Evolutionary conservation across 2,888 invertebrate species (phyloP).

Genomic region (Xestia sexstrigata): DNA sequence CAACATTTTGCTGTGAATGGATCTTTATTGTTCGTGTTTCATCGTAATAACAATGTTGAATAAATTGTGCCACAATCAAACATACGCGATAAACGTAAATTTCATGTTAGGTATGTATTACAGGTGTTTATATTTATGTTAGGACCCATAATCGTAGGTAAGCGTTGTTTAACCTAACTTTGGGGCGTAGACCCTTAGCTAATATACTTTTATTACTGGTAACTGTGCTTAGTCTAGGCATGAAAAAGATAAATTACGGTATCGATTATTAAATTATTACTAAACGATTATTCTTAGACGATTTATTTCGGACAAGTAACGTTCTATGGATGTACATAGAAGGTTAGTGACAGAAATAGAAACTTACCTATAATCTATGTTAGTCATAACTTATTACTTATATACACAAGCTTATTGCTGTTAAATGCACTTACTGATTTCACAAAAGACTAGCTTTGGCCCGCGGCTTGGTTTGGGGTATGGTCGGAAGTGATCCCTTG

Average conservation of each 20-base stretch:
- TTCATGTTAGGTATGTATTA: slow-evolving; percentile 44
- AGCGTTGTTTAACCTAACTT: slow-evolving; percentile 23
- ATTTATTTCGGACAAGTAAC: not conserved
- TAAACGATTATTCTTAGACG: not conserved
- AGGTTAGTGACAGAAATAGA: not conserved
- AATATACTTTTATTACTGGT: slow-evolving; percentile 8
- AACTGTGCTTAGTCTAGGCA: not conserved
- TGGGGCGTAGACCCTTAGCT: slow-evolving; percentile 10
- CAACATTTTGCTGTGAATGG: slow-evolving; percentile 73
- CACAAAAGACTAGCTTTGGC: not conserved
- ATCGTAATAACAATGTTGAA: slow-evolving; percentile 73
- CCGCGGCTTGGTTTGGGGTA: not conserved
- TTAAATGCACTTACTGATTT: not conserved
- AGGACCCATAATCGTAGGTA: not conserved
- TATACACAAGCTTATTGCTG: not conserved
- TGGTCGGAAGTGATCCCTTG: not conserved
- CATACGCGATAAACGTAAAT: slow-evolving; percentile 60
- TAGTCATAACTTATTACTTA: not conserved
- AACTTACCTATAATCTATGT: not conserved
- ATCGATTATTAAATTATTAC: not conserved
- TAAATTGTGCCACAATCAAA: slow-evolving; percentile 67
- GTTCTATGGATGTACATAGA: not conserved
- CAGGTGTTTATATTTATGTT: slow-evolving; percentile 14
- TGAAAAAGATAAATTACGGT: not conserved
- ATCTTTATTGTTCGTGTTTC: slow-evolving; percentile 77